Evolutionary conservation across 2,888 invertebrate genomes (phyloP).

Genomic region (Limenitis camilla): DNA sequence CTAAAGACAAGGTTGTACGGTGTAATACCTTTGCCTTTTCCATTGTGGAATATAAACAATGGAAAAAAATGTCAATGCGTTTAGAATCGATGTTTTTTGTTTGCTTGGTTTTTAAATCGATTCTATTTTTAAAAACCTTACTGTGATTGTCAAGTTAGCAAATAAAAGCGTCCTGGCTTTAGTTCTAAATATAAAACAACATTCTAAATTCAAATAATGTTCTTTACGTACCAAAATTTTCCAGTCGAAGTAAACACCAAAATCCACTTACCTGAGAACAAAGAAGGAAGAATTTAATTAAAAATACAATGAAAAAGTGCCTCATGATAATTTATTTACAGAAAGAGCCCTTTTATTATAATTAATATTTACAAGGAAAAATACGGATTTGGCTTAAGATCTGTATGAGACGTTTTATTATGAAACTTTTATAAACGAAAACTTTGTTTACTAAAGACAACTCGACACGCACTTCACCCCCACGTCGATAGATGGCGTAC

Average conservation of each 20-base stretch:
- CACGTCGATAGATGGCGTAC: no score
- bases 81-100: no score
- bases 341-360: conserved; percentile 66
- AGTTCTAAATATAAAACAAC: not conserved
- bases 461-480: no score
- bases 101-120: no score
- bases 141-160: not conserved
- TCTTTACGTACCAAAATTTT: conserved; percentile 23
- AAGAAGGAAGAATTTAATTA: conserved; percentile 63
- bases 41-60: no score
- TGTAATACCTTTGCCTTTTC: no score
- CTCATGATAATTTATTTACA: conserved; percentile 63
- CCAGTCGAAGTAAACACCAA: conserved; percentile 38
- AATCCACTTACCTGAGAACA: conserved; percentile 66
- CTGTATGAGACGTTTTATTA: conserved; percentile 2
- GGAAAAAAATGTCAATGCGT: no score
- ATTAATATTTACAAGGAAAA: conserved; percentile 67
- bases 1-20: no score
- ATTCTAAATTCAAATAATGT: not conserved
- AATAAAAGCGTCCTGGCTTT: not conserved
- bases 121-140: no score
- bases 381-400: conserved; percentile 27
- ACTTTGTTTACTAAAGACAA: no score
- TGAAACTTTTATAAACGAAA: no score
- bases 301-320: conserved; percentile 58